Evolutionary conservation across 2,797 vertebrate species (phyloP), one percentile per base, ranked within the genome.

Genomic region (Anguilla megastoma): DNA sequence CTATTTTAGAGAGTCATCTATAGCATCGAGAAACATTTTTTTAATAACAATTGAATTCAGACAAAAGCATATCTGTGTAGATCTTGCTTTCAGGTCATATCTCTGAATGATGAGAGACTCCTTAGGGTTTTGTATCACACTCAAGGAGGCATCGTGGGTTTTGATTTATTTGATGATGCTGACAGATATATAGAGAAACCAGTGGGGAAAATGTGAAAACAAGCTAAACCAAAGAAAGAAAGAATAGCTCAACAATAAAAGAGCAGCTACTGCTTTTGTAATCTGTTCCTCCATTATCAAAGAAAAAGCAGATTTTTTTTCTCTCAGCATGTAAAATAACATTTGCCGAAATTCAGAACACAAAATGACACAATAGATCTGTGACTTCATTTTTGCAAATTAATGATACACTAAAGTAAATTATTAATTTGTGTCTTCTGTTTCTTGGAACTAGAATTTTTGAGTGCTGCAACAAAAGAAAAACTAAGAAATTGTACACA

Each of bases 181-280:
- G 85, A 86, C 12, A 71, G 66, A 86, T 30, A 48, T 3, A 60
- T 76, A 18, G 3, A 86, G 63, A 74, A 50, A 71, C 24, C 27
- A 45, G 30, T 9, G 16, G 33, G 24, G 16, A 6, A 30, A 71
- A 69, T 16, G 36, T 0, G 9, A 71, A 60, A 60, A 63, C 21
- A 85, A 63, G 18, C 54, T 9, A 24, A 74, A 74, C 9, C n/a
- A 71, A 74, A 86, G 6, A 74, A 69, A 66, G 54, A 85, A 66
- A 85, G 30, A 85, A 63, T 66, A 60, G 79, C 79, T 48, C 45
- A 76, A 41, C 74, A 76, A 10, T 36, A 56, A 83, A 27, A 83
- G 33, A 60, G 45, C 50, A 30, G 33, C 56, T 63, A 63, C 52
- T 24, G 30, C 56, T 85, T 33, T 36, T 36, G 30, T 60, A 85